phyloP scores from a whole-genome alignment of 2,888 invertebrate genomes.

The Drosophila algonquin region DNA sequence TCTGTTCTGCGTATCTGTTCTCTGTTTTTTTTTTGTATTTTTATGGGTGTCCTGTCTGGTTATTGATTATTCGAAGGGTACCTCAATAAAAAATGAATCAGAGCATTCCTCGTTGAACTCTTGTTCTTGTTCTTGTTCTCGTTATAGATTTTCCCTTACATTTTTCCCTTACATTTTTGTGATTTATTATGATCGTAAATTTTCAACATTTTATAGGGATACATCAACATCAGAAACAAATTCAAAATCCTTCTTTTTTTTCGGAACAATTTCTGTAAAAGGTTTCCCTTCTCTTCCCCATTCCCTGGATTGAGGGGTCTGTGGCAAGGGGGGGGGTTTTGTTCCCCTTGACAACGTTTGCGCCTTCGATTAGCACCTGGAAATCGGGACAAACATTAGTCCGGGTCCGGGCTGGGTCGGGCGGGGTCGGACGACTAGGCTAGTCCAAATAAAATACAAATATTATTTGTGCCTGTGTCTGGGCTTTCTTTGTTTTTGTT shows the following conservation, averaged over 20 bases:
- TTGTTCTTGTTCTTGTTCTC: neutral
- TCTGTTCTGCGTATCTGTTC: slow-evolving; percentile 3
- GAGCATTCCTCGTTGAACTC: slow-evolving; percentile 59
- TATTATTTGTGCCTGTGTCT: slow-evolving; percentile 48
- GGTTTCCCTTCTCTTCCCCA: slow-evolving; percentile 1
- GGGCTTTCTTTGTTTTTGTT: neutral
- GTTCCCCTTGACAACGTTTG: slow-evolving; percentile 55
- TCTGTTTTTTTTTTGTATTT: too few relatives aligned
- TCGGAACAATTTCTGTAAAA: neutral
- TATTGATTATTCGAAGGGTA: slow-evolving; percentile 65
- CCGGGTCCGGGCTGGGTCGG: neutral
- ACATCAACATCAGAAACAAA: slow-evolving; percentile 13
- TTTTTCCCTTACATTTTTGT: slow-evolving; percentile 50
- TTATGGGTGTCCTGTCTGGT: slow-evolving; percentile 68
- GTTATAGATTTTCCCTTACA: slow-evolving; percentile 34
- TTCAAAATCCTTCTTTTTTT: slow-evolving; percentile 2
- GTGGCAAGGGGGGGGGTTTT: slow-evolving; percentile 14
- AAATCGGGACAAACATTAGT: slow-evolving; percentile 20
- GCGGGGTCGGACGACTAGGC: slow-evolving; percentile 41
- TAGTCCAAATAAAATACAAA: slow-evolving; percentile 70
- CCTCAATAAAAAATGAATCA: slow-evolving; percentile 77
- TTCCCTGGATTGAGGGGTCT: slow-evolving; percentile 32
- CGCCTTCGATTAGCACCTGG: slow-evolving; percentile 69
- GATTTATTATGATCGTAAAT: slow-evolving; percentile 78
- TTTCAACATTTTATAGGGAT: slow-evolving; percentile 30